Conservation (phyloP, 2,113 vertebrate genomes). For the Carassius auratus region DNA sequence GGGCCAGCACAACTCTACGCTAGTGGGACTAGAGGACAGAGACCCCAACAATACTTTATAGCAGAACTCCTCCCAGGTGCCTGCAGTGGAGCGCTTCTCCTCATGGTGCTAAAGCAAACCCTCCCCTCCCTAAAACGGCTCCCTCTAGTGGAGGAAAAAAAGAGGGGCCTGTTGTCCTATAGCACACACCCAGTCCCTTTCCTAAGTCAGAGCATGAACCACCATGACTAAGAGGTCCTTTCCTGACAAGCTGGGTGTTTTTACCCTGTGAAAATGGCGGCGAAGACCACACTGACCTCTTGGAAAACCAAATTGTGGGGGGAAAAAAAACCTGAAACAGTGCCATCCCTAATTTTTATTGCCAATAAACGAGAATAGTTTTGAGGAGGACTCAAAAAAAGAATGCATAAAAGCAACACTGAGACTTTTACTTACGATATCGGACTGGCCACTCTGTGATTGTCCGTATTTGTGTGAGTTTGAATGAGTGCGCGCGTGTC, state of each 20-base stretch:
- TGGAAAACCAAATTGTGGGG: slow-evolving; percentile 37
- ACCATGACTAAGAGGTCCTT: slow-evolving; percentile 43
- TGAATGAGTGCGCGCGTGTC: slow-evolving; percentile 46
- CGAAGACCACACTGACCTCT: slow-evolving; percentile 56
- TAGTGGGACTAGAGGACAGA: slow-evolving; percentile 72
- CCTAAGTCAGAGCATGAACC: slow-evolving; percentile 57
- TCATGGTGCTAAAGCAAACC: slow-evolving; percentile 88
- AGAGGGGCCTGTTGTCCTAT: slow-evolving; percentile 62
- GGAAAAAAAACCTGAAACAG: slow-evolving; percentile 46
- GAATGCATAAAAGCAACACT: slow-evolving; percentile 48
- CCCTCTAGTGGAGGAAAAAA: slow-evolving; percentile 61
- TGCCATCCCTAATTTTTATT: slow-evolving; percentile 64
- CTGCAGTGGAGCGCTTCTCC: slow-evolving; percentile 56
- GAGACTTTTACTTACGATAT: slow-evolving; percentile 53
- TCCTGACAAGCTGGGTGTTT: slow-evolving; percentile 47
- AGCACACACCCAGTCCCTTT: slow-evolving; percentile 56
- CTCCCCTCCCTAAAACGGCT: slow-evolving; percentile 63
- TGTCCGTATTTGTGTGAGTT: slow-evolving; percentile 56
- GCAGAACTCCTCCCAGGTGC: slow-evolving; percentile 66
- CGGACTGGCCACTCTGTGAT: slow-evolving; percentile 52
- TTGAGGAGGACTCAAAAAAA: slow-evolving; percentile 18
- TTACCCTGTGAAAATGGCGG: slow-evolving; percentile 51
- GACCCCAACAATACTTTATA: slow-evolving; percentile 91
- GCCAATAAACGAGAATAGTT: slow-evolving; percentile 50
- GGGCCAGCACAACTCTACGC: slow-evolving; percentile 71